Evolutionary conservation across 1,140 invertebrate genomes (phyloP).

Genomic region (Scaptomyza hsui): DNA sequence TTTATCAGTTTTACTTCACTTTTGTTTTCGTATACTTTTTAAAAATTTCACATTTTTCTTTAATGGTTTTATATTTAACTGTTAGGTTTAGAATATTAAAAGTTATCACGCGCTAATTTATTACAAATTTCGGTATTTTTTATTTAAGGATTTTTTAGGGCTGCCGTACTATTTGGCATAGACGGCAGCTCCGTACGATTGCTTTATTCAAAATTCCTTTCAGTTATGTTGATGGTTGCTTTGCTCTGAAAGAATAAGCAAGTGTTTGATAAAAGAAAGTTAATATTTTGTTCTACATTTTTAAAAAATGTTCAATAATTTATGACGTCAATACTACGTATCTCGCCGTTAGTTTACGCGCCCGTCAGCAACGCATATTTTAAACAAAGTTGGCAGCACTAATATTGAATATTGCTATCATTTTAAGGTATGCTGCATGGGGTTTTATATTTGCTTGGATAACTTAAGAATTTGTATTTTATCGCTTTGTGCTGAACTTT

Average conservation of each 20-base stretch:
- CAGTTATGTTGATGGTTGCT: background rate
- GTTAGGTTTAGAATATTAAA: constrained; percentile 1
- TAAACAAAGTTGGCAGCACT: constrained; percentile 31
- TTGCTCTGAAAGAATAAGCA: constrained; percentile 21
- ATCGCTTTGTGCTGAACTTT: background rate
- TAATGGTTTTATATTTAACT: background rate
- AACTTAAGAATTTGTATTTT: constrained; percentile 12
- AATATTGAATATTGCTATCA: constrained; percentile 76
- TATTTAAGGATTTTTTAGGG: constrained; percentile 28
- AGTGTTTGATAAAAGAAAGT: background rate
- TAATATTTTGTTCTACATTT: background rate
- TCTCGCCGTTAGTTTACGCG: constrained; percentile 31
- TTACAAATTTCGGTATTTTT: constrained; percentile 40
- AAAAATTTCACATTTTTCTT: constrained; percentile 3
- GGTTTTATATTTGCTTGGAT: constrained; percentile 51
- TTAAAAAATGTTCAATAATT: background rate
- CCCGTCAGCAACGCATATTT: constrained; percentile 11
- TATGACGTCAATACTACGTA: background rate
- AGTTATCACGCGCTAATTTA: constrained; percentile 36
- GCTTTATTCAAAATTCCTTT: constrained; percentile 26
- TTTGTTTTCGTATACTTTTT: background rate
- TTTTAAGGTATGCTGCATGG: constrained; percentile 65
- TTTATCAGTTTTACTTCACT: background rate
- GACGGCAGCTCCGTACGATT: constrained; percentile 17
- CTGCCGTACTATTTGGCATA: constrained; percentile 4